Base-by-base conservation (phyloP, 2,888 invertebrate species). In the Drosophila infuscata region DNA sequence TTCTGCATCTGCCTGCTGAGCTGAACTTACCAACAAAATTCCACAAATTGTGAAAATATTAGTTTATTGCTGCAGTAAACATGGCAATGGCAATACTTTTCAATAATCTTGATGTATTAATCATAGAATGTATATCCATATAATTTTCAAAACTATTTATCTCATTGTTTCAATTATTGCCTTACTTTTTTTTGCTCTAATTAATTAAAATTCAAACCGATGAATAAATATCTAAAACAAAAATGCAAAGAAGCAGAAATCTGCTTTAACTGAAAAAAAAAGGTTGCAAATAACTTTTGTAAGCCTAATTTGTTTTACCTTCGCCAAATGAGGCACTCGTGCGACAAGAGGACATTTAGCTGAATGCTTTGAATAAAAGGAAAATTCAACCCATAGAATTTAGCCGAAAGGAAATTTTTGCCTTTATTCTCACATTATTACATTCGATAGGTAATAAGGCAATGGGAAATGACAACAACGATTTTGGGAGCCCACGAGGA, bases 291-390 rank as follows among this genome's bases (percentile, higher is more conserved):
- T 52, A 70, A 71, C 64, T 69, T 82, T 76, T 76, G 56, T 63
- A 54, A 38, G 79, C 72, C 53, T 75, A 75, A 70, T 82, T 84
- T 82, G 61, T 59, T 56, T 64, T 69, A 52, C 69, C 62, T 67
- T 58, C 20, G 53, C 33, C 58, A 51, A 80, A 66, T 56, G 54
- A 63, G 67, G 61, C 88, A 70, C 83, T 88, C 88, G 88, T 85
- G 84, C 84, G 76, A 63, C 79, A 72, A 66, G 54, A 59, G 69
- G 86, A 71, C 74, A 71, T 51, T 84, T 65, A 63, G 64, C 51
- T 41, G 38, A 71, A 70, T 68, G 64, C 53, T 51, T 67, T 75
- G 32, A 65, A 61, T 66, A 54, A 60, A 69, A 64, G 54, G 64
- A 66, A 76, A 63, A 62, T 66, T 71, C n/a, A 77, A 68, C 57